These are phyloP conservation scores for Grus americana DNA, from an alignment of 2,113 vertebrate species.

Conservation along the genomic window DNA sequence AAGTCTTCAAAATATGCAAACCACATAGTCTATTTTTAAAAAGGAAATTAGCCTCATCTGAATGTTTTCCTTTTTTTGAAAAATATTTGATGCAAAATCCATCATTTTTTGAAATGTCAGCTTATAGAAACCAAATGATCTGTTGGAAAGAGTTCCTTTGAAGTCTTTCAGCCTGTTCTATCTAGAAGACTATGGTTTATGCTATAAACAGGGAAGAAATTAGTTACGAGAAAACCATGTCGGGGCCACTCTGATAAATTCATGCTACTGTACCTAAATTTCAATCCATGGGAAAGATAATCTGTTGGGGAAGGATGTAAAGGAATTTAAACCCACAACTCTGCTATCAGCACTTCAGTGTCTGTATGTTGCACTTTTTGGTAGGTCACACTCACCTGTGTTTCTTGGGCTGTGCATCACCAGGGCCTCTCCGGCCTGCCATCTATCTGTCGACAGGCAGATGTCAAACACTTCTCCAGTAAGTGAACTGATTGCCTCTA, in stretches of 20 bases:
- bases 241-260: not conserved
- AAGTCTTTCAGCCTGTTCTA: not conserved
- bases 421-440: not conserved
- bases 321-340: not conserved
- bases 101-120: not conserved
- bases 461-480: not conserved
- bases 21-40: not conserved
- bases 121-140: not conserved
- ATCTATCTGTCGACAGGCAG: not conserved
- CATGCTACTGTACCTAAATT: not conserved
- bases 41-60: not conserved
- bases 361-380: not conserved
- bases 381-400: not conserved
- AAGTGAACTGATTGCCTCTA: not conserved
- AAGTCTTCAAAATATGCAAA: not conserved
- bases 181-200: not conserved
- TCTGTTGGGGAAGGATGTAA: not conserved
- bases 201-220: not conserved
- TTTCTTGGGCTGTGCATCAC: not conserved
- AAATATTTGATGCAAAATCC: not conserved
- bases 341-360: not conserved
- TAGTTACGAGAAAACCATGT: not conserved
- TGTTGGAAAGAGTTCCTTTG: not conserved
- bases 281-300: not conserved
- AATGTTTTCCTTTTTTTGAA: not conserved